Percentiles rank a stretch among this genome's conserved stretches.
These are phyloP conservation scores for Phaetusa simplex DNA, from an alignment of 2,113 vertebrate species.

Conservation along the genomic window DNA sequence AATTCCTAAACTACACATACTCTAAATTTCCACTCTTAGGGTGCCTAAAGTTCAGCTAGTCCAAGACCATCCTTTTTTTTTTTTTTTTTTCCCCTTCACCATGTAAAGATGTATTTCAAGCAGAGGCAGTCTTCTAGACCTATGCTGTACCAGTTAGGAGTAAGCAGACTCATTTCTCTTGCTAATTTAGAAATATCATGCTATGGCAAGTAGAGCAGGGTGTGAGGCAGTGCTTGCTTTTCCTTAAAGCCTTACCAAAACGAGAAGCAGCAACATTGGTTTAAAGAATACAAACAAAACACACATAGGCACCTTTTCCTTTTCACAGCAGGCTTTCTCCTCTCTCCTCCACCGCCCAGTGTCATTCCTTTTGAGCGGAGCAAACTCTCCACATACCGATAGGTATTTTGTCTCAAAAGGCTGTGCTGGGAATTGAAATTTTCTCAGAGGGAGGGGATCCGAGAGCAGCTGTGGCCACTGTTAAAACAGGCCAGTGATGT, in stretches of 20 bases:
- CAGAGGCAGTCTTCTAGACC: not conserved
- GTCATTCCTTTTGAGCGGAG: not conserved
- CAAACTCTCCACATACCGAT: accelerated
- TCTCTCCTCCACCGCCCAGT: not conserved
- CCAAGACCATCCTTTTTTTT: not conserved
- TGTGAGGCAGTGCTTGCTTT: not conserved
- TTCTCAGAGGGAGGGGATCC: not conserved
- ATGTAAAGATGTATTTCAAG: not conserved
- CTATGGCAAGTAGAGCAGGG: accelerated
- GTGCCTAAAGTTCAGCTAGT: not conserved
- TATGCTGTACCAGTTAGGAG: not conserved
- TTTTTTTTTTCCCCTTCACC: not conserved
- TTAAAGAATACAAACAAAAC: not conserved
- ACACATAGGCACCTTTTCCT: not conserved
- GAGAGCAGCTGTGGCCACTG: not conserved
- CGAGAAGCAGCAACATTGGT: accelerated
- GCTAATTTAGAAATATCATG: not conserved
- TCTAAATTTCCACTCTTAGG: not conserved
- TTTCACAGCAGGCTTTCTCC: not conserved
- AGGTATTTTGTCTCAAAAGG: not conserved
- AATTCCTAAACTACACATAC: not conserved
- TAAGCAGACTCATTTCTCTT: not conserved
- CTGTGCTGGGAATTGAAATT: not conserved
- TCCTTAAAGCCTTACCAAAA: not conserved
- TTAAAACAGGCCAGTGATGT: not conserved